Base-by-base conservation (phyloP, 2,113 vertebrate species). In the Chloropsis cyanopogon region DNA sequence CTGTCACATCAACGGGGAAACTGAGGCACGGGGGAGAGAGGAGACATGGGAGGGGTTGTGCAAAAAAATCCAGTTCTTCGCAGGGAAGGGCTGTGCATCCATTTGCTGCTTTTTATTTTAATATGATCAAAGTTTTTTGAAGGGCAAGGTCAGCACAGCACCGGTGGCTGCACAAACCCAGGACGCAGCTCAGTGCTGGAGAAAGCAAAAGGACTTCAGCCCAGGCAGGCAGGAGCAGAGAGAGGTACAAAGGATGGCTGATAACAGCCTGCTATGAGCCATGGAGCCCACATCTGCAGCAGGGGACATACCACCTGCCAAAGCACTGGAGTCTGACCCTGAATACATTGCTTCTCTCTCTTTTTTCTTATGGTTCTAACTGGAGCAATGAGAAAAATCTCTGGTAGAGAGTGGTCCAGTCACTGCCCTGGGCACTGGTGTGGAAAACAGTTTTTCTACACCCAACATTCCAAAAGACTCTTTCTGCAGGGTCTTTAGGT, bases 1-100 rank as follows among this genome's bases (percentile, higher is more conserved):
- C 37, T 1, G 0, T 46, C 28, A 31, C 37, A 46, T 42, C 4
- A 0, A 3, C 0, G 5, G 78, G 84, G 90, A 94, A 92, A 93
- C 66, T 47, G 85, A 93, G 90, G 92, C 95, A 82, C 3, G 0
- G 35, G 29, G 42, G 5, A 14, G 42, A 49, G 20, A 59, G 7
- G 10, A 16, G 6, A 35, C 11, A 3, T 2, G 5, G 3, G 28
- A 2, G 2, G 7, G 2, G 5, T 39, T 76, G 21, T 54, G 53
- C 35, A 42, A 57, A 70, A 52, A 4, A 31, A 37, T 39, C 21
- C 44, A 42, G 11, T 25, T 76, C 16, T 69, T 56, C 6, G 0
- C 37, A 17, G 69, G 21, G 44, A 47, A 47, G 24, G 14, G 44
- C 7, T 49, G n/a, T 17, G 12, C 37, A 24, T 22, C 15, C 8